These are phyloP conservation scores for Sisyra nigra DNA, from an alignment of 2,888 invertebrate species.

Conservation along the genomic window DNA sequence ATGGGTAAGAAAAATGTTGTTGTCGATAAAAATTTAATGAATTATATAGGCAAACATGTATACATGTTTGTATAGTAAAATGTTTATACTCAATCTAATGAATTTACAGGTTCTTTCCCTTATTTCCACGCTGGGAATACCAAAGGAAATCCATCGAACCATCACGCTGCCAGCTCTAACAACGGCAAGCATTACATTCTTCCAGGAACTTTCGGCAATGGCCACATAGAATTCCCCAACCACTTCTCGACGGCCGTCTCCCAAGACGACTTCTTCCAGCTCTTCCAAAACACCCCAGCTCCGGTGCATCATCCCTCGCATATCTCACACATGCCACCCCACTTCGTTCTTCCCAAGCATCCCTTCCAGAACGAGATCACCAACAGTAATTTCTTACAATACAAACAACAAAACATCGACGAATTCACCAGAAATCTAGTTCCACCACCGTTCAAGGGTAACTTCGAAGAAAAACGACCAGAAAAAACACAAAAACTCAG, in stretches of 20 bases:
- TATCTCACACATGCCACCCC: conserved; percentile 26
- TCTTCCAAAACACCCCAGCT: no score
- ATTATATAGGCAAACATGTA: no score
- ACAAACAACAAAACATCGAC: conserved; percentile 26
- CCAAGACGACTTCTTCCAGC: conserved; percentile 8
- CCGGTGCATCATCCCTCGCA: background rate
- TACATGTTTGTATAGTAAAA: no score
- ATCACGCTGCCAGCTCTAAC: background rate
- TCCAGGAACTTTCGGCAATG: background rate
- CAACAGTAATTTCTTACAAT: conserved; percentile 20
- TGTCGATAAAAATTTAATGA: no score
- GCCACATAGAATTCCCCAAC: conserved; percentile 5
- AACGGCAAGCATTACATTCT: conserved; percentile 4
- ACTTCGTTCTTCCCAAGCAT: conserved; percentile 24
- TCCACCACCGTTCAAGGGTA: conserved; percentile 31
- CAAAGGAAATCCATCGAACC: background rate
- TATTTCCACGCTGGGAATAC: conserved; percentile 15
- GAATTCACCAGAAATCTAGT: conserved; percentile 29
- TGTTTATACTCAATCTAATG: no score
- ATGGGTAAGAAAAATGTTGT: conserved; percentile 9
- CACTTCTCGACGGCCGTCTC: background rate
- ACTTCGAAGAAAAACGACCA: conserved; percentile 19
- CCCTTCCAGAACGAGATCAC: conserved; percentile 24
- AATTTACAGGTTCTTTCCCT: conserved; percentile 19
- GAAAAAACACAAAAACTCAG: conserved; percentile 25